A percentile compares a stretch with the other conserved stretches of the same genome.
Evolutionary conservation across 2,113 vertebrate species (phyloP).

Genomic region (Patagioenas fasciata): DNA sequence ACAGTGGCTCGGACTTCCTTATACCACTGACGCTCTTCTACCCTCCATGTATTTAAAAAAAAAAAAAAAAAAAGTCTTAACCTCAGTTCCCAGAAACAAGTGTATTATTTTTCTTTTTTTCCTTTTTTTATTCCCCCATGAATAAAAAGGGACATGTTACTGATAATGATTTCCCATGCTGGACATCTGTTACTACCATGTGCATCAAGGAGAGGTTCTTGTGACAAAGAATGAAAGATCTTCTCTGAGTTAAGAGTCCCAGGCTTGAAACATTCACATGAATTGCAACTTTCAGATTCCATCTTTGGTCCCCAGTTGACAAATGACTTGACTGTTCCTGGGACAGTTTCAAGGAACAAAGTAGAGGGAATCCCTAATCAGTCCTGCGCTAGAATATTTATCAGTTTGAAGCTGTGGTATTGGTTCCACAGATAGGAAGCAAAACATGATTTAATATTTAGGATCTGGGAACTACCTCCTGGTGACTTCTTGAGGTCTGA

Average conservation of each 20-base stretch:
- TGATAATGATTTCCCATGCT: not conserved
- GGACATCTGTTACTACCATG: not conserved
- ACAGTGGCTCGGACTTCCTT: not conserved
- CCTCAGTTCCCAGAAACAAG: not conserved
- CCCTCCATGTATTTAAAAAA: not conserved
- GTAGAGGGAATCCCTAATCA: not conserved
- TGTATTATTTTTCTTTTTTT: not conserved
- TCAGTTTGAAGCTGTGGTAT: not conserved
- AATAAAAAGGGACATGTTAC: not conserved
- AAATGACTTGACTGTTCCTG: not conserved
- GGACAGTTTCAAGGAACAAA: not conserved
- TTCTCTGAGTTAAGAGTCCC: not conserved
- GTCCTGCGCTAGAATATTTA: not conserved
- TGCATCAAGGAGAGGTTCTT: not conserved
- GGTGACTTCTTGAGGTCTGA: not conserved
- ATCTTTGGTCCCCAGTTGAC: not conserved
- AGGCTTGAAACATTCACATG: not conserved
- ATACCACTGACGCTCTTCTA: not conserved
- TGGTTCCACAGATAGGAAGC: not conserved
- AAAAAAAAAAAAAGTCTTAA: not conserved
- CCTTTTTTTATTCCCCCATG: not conserved
- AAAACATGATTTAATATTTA: not conserved
- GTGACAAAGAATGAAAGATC: not conserved
- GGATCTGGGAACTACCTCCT: not conserved
- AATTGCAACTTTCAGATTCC: not conserved